Evolutionary conservation across 2,888 invertebrate genomes (phyloP).

Genomic region (Agrochola macilenta): DNA sequence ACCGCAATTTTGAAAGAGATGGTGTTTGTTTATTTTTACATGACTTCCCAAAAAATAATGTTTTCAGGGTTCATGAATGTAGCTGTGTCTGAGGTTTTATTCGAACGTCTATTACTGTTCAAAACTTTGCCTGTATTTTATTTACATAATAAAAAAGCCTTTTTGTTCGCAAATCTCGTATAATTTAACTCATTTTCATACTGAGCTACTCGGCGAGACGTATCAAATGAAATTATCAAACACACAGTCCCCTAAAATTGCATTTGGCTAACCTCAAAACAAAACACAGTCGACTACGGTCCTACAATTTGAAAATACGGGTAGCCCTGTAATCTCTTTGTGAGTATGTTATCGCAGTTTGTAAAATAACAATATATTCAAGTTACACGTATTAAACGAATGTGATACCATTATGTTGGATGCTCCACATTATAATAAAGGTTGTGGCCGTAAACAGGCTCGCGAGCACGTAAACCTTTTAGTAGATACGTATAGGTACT

Average conservation of each 20-base stretch:
- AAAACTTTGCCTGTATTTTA: background rate
- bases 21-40: conserved; percentile 14
- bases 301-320: conserved; percentile 26
- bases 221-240: conserved; percentile 31
- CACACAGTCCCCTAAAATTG: conserved; percentile 11
- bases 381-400: conserved; percentile 44
- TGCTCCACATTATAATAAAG: conserved; percentile 60
- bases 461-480: conserved; percentile 51
- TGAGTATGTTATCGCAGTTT: conserved; percentile 43
- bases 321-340: conserved; percentile 53
- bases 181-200: conserved; percentile 12
- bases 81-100: background rate
- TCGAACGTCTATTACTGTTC: too few species aligned
- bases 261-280: conserved; percentile 17
- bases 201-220: background rate
- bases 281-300: conserved; percentile 10
- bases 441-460: conserved; percentile 46
- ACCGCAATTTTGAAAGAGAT: conserved; percentile 11
- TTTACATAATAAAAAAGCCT: background rate
- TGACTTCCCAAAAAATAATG: background rate
- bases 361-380: conserved; percentile 55
- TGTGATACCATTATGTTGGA: conserved; percentile 50
- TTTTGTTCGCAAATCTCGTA: conserved; percentile 5
- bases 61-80: background rate
- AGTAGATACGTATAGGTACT: conserved; percentile 13